Base-by-base conservation (phyloP, 2,888 invertebrate genomes). In the Venusia cambrica region DNA sequence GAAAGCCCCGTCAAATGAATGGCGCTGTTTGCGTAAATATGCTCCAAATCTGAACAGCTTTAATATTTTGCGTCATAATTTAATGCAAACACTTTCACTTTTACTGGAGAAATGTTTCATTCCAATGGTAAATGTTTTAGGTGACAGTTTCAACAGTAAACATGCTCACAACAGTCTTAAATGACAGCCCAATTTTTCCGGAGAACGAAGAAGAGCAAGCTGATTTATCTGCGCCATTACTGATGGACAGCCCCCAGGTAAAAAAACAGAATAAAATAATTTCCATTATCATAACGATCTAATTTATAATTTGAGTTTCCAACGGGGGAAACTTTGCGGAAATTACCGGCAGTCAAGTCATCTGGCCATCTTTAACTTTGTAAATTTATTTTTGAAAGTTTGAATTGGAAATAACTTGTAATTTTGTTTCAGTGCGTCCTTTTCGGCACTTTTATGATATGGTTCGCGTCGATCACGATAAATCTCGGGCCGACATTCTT, bases 401-500 rank as follows among this genome's bases (percentile, higher is more conserved):
- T 17, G 25, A 37, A 5, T 38, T 8, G 15, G 4, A 31, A 27
- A 35, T 31, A 31, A n/a, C 28, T 24, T 11, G n/a, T 6, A 30
- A 16, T 30, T 60, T 77, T 78, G 63, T 84, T 83, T 8, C 93
- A 95, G 89, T 97, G 97, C 78, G 95, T 96, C 44, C 89, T 95
- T 26, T 97, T 97, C 78, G 96, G 96, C 45, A 92, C 95, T 30
- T 94, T 95, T 77, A 96, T 96, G 92, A 96, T 96, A 67, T 97
- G 96, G 96, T 96, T 97, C 81, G 94, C 95, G 31, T 94, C 94
- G 49, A 93, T 96, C 68, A 94, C 96, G 29, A 94, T 96, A 73
- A 96, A 97, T 84, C 90, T 97, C 55, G 96, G 96, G 11, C 95
- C 95, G 13, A 95, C 95, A 15, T 94, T 95, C 80, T 88, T 95